Evolutionary conservation across 2,888 invertebrate genomes (phyloP).

Genomic region (Aspidiotus rigidus): DNA sequence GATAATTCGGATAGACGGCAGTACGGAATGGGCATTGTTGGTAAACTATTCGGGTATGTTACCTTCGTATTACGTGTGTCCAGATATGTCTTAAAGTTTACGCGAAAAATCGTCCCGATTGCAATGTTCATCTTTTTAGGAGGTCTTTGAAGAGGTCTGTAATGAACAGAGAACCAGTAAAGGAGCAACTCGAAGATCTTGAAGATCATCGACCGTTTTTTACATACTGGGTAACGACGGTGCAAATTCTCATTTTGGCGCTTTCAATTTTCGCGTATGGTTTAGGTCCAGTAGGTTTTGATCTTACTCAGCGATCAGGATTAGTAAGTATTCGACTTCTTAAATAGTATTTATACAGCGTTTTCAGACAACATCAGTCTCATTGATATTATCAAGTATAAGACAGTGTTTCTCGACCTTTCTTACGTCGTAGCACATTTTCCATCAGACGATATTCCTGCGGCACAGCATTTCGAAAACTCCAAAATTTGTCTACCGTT

Average conservation of each 20-base stretch:
- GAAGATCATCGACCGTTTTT: slow-evolving; percentile 95
- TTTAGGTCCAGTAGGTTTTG: slow-evolving; percentile 85
- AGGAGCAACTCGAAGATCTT: slow-evolving; percentile 74
- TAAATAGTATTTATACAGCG: too few relatives aligned
- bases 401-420: too few relatives aligned
- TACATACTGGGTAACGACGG: slow-evolving; percentile 97
- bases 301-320: slow-evolving; percentile 71
- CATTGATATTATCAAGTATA: too few relatives aligned
- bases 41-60: slow-evolving; percentile 62
- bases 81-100: background rate
- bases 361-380: too few relatives aligned
- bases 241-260: slow-evolving; percentile 83
- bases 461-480: too few relatives aligned
- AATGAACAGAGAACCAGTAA: slow-evolving; percentile 56
- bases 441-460: too few relatives aligned
- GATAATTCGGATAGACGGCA: slow-evolving; percentile 84
- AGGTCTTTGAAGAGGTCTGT: slow-evolving; percentile 61
- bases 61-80: background rate
- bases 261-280: slow-evolving; percentile 89
- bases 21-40: slow-evolving; percentile 73
- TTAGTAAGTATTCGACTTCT: slow-evolving; percentile 45
- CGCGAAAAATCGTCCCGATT: too few relatives aligned
- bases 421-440: too few relatives aligned
- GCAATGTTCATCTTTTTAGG: slow-evolving; percentile 43
- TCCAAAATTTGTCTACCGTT: too few relatives aligned